Conservation (phyloP, 64 coral and sea anemone species). For the Astreopora myriophthalma region DNA sequence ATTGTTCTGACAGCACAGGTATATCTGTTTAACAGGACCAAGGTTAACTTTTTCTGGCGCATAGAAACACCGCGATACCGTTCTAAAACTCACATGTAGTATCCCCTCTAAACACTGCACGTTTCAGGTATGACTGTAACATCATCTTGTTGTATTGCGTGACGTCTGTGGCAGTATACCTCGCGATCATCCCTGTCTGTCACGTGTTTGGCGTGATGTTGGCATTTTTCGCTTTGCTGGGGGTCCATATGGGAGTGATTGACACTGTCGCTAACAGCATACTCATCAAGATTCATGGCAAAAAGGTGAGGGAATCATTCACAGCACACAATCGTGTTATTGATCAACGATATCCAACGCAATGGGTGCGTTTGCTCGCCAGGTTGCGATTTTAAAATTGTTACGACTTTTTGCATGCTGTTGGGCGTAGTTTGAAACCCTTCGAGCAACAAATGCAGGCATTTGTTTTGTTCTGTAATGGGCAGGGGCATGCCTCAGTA, state of each 20-base stretch:
- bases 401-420: too few species aligned
- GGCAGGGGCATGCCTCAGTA: too few species aligned
- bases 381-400: too few species aligned
- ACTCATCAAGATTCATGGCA: slow-evolving; percentile 96
- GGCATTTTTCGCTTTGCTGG: slow-evolving; percentile 82
- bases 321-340: background rate
- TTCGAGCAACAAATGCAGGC: too few species aligned
- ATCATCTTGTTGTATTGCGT: slow-evolving; percentile 80
- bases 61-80: background rate
- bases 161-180: slow-evolving; percentile 73
- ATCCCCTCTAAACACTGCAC: background rate
- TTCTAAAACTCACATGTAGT: background rate
- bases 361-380: too few species aligned
- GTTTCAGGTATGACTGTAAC: slow-evolving; percentile 82
- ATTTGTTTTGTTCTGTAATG: too few species aligned
- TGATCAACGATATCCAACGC: background rate
- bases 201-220: slow-evolving; percentile 80
- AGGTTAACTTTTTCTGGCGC: background rate
- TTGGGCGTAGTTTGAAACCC: too few species aligned
- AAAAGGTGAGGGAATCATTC: slow-evolving; percentile 62
- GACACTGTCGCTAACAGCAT: slow-evolving; percentile 94
- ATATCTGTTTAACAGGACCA: too few species aligned
- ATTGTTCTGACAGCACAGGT: too few species aligned
- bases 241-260: slow-evolving; percentile 96
- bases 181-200: slow-evolving; percentile 90